Conservation (phyloP, 2,888 invertebrate species). For the Allygus modestus region DNA sequence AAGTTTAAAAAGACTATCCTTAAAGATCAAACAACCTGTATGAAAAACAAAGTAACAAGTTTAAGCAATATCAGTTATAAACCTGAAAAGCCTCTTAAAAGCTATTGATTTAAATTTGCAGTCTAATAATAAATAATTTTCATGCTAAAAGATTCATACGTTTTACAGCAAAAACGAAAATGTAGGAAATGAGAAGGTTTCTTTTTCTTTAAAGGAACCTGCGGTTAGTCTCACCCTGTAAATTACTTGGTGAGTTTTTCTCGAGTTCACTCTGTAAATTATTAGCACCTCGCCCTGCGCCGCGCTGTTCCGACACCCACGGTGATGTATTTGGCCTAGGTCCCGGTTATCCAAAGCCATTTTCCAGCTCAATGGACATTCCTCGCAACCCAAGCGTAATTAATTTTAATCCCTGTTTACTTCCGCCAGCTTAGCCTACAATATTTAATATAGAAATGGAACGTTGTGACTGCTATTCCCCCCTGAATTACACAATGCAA, state of each 20-base stretch:
- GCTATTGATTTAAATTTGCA: no score
- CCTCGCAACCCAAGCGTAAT: constrained; percentile 9
- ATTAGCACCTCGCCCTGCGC: not conserved
- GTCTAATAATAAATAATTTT: no score
- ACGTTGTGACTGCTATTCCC: not conserved
- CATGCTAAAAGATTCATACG: no score
- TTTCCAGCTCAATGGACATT: constrained; percentile 10
- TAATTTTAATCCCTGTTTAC: constrained; percentile 3
- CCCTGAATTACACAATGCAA: not conserved
- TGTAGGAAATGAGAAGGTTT: no score
- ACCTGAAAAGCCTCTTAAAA: no score
- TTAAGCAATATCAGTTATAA: no score
- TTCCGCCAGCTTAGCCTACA: not conserved
- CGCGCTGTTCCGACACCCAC: constrained; percentile 7
- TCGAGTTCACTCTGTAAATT: not conserved
- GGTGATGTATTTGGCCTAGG: constrained; percentile 11
- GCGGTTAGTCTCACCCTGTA: not conserved
- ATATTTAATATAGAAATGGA: not conserved
- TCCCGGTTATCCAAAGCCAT: not conserved
- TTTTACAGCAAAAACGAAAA: no score
- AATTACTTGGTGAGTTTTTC: not conserved
- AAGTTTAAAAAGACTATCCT: no score
- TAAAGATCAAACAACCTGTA: no score
- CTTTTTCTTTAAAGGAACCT: no score
- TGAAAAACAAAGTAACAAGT: no score